Base-by-base conservation (phyloP, 1,140 invertebrate species). In the Megalopta genalis region DNA sequence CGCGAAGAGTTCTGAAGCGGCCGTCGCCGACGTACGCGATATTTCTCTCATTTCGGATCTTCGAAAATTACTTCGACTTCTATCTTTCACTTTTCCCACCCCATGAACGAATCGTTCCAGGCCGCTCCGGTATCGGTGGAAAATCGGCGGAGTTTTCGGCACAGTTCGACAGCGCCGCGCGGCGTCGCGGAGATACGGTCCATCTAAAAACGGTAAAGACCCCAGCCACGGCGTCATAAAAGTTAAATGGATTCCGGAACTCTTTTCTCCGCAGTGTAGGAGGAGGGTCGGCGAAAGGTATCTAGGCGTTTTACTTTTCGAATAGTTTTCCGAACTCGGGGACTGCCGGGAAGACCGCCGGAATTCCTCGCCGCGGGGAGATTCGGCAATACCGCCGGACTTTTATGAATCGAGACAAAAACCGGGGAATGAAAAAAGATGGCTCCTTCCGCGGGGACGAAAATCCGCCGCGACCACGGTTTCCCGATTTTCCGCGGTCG, bases 211-310 rank as follows among this genome's bases (percentile, higher is more conserved):
- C 68, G 70, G 66, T 80, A 76, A 83, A 80, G 82, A 67, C 72
- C 52, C 46, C 39, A 65, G 60, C 69, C 64, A 69, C 27, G 52
- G 59, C 68, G 68, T 85, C 82, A 85, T 85, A 85, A 85, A 85
- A 85, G 83, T 85, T 85, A 83, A 85, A 85, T 85, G 83, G 83
- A 85, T 85, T 83, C 68, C 2, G 21, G n/a, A 60, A 63, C 54
- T 76, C 64, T 57, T 27, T 39, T 63, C 66, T 25, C 78, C 6
- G n/a, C 18, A n/a, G 54, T 12, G 21, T 8, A 9, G 37, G 18
- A 9, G 37, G 18, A 4, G 64, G 64, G n/a, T 21, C 54, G n/a
- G 27, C 57, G 57, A 67, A 70, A 62, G 70, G 64, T 62, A 74
- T 70, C 81, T 69, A 60, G 72, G 42, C 81, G 60, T 83, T 63